Evolutionary conservation across 1,140 invertebrate genomes (phyloP), one percentile per base, ranked within the genome.

Genomic region (Sycophaga agraensis): DNA sequence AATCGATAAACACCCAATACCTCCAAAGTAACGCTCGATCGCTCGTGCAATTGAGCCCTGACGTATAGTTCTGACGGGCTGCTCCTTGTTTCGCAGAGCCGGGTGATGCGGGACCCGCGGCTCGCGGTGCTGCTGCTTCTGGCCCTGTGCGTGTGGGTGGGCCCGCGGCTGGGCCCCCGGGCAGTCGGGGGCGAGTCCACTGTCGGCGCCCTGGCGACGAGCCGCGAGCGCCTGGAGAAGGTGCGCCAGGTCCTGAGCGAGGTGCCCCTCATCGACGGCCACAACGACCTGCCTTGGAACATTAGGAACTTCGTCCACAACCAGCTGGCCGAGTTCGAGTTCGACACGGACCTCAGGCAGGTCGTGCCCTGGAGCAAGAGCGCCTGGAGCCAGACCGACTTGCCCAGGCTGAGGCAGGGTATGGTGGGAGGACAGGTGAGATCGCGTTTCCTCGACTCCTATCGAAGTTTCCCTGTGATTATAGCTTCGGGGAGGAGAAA

Each of bases 221-320:
- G 69, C 54, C 64, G 68, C 53, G 82, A 82, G 59, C 76, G 83
- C 26, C 68, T 84, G 63, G 82, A 84, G 51, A 80, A 76, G 19
- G 84, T 84, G 39, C 73, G 79, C 42, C 81, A 83, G 65, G 81
- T 84, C 24, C 71, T 85, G 31, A 78, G 77, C 37, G 83, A 85
- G 65, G 83, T 84, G 68, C 84, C 84, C 26, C 74, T 85, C 66
- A 85, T 85, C 71, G 84, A 85, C 68, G 84, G 83, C 69, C 92
- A 94, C 82, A 94, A 94, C 81, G 92, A 94, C 72, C 74, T 94
- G 26, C 88, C 91, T 0, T 92, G 90, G 89, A 92, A 92, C 73
- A 89, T 92, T 51, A 77, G 90, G 59, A 90, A 89, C 74, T 91
- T 90, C 65, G 82, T 90, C 6, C 88, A 89, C 68, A 90, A 90